A percentile compares a stretch with the other conserved stretches of the same genome.
These are phyloP conservation scores for Talpa occidentalis DNA, from an alignment of 2,113 vertebrate genomes.

Conservation along the genomic window DNA sequence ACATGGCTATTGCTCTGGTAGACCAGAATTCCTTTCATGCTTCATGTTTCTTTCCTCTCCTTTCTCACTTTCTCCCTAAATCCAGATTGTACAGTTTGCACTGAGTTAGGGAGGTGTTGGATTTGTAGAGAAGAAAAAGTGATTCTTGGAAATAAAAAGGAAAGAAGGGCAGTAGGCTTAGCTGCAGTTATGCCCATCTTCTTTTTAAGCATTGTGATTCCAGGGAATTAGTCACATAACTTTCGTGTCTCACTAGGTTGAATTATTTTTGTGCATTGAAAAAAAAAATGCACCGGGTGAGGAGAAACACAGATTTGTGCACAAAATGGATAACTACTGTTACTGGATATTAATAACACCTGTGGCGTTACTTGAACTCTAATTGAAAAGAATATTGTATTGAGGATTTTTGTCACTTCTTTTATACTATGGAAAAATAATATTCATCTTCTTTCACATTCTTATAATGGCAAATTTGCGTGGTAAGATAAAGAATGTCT, in stretches of 20 bases:
- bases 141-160: slow-evolving; percentile 34
- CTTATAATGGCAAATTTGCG: slow-evolving; percentile 43
- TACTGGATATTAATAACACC: background rate
- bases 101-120: background rate
- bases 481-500: slow-evolving; percentile 51
- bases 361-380: background rate
- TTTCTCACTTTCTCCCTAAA: background rate
- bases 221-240: slow-evolving; percentile 19
- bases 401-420: background rate
- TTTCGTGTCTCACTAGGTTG: background rate
- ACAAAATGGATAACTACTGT: background rate
- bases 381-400: background rate
- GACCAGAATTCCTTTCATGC: slow-evolving; percentile 31
- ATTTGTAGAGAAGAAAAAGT: slow-evolving; percentile 8
- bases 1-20: background rate
- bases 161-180: background rate
- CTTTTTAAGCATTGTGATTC: slow-evolving; percentile 33
- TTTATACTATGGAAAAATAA: slow-evolving; percentile 40
- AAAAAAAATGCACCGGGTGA: background rate
- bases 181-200: background rate
- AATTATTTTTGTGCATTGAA: slow-evolving; percentile 33
- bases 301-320: slow-evolving; percentile 3
- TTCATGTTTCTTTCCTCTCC: background rate
- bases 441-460: slow-evolving; percentile 21
- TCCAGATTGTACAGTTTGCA: background rate